Base-by-base conservation (phyloP, 2,797 vertebrate genomes). In the Chiroxiphia lanceolata region DNA sequence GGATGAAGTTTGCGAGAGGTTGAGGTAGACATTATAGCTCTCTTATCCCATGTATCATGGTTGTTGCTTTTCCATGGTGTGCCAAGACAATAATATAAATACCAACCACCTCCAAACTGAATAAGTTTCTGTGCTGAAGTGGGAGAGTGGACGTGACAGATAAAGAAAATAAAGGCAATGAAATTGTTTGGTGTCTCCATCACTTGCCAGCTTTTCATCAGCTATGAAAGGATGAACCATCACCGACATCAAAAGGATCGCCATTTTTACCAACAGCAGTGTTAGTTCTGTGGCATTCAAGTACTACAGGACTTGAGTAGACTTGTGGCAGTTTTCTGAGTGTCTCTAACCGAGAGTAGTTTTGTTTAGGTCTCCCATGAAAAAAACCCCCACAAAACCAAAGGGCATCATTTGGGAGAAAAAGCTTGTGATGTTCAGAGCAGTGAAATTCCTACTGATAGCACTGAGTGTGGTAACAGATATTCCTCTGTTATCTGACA, bases 171-270 rank as follows among this genome's bases (percentile, higher is more conserved):
- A 18, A 59, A n/a, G 33, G 21, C 54, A 40, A 4, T 70, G 36
- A 11, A 14, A 22, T 56, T 81, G 20, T 74, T 60, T 75, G 34
- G 13, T 64, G 13, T 50, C 26, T 84, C 36, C 16, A 45, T 14
- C 2, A 2, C 51, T 12, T 47, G 44, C n/a, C 64, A 60, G 19
- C 33, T 64, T 81, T 50, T 67, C 6, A 3, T 42, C 45, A 14
- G 13, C 23, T 15, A 11, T 33, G n/a, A 79, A 47, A 45, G 26
- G 22, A 29, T 68, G 77, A 60, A 83, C 25, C 6, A n/a, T 13
- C 31, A 6, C 23, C 34, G 26, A 20, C 6, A 20, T n/a, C 17
- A 7, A 4, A 29, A 45, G 48, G 25, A 42, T 67, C 0, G 0
- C 21, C 3, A 4, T 78, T 87, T 91, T 71, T 57, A 33, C 27